Base-by-base conservation (phyloP, 2,113 vertebrate genomes). In the Bubo scandiacus region DNA sequence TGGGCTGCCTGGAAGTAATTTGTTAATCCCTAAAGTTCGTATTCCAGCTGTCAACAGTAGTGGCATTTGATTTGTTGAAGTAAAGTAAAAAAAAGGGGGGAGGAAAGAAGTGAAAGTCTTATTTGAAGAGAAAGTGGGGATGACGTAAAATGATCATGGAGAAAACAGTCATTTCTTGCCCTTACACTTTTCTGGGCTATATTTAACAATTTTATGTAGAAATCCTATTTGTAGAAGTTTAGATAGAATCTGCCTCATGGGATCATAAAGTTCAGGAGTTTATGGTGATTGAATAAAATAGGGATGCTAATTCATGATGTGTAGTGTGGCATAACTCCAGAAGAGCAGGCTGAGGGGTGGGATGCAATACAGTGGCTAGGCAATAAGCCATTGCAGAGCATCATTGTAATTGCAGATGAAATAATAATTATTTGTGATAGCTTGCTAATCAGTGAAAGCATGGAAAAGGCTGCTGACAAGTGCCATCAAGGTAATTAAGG, bases 381-480 rank as follows among this genome's bases (percentile, higher is more conserved):
- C 92, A 94, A 77, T 22, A 68, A 96, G 96, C 97, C 97, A 94
- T 10, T 36, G 36, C 70, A 75, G 40, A 49, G 65, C 85, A 88
- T 97, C 97, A 96, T 96, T 97, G 96, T 97, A 97, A 97, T 97
- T 97, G 92, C 92, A 97, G 93, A 97, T 97, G 97, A 96, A 98
- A 97, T 97, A 97, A 97, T 97, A 98, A 98, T 98, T 97, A 98
- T 97, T 97, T 97, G 96, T 93, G 98, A 97, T 98, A 81, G 81
- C 86, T 97, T 92, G 94, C 96, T 98, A 96, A 98, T 98, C 97
- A 98, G 97, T 11, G 21, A 81, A 96, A 97, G 93, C 91, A 91
- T 81, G 82, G 90, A 95, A 96, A 97, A 97, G 97, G 93, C 94
- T 94, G 85, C 97, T 97, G 98, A 98, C 97, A 97, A 94, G 93